Base-by-base conservation (phyloP, 1,140 invertebrate species). In the Bombyx mandarina region DNA sequence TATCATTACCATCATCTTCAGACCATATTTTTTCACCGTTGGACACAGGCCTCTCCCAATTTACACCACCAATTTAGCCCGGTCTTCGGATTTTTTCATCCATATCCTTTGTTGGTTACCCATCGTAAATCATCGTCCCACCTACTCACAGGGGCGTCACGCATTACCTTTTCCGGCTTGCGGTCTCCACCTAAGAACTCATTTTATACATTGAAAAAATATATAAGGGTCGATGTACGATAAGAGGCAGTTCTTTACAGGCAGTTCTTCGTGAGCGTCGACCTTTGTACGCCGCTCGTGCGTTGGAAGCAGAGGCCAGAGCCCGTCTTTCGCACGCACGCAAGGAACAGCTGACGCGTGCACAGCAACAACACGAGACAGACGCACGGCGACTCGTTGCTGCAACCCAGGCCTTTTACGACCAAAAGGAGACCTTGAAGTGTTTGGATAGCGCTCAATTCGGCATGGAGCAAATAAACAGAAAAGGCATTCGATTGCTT, bases 371-470 rank as follows among this genome's bases (percentile, higher is more conserved):
- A 60, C 73, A 82, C 46, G 58, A 65, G 8, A 69, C 69, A 5
- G 78, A 84, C 45, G 79, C 81, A 1, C 66, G 69, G 9, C 72
- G 82, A 1, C 66, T 86, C 5, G 55, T 86, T 7, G 53, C 63
- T 9, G 67, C 70, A 43, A 68, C 77, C 22, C 61, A 73, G 49
- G 60, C 59, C 1, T 57, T 72, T 26, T 67, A 63, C 10, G 69
- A 82, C 26, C 62, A 76, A 66, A 67, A 66, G 45, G 76, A 86
- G 45, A 84, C 83, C 0, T 55, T 61, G 3, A 86, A 75, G 62
- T 84, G 81, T 57, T 48, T 86, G 10, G 83, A 86, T 63, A 55
- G 67, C 6, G 81, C 79, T 1, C 75, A 84, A 58, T 86, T 84
- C 54, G 83, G 63, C 5, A 75, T 86, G 69, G 75, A 86, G 58